Base-by-base conservation (phyloP, 2,888 invertebrate genomes). In the Agrotis exclamationis region DNA sequence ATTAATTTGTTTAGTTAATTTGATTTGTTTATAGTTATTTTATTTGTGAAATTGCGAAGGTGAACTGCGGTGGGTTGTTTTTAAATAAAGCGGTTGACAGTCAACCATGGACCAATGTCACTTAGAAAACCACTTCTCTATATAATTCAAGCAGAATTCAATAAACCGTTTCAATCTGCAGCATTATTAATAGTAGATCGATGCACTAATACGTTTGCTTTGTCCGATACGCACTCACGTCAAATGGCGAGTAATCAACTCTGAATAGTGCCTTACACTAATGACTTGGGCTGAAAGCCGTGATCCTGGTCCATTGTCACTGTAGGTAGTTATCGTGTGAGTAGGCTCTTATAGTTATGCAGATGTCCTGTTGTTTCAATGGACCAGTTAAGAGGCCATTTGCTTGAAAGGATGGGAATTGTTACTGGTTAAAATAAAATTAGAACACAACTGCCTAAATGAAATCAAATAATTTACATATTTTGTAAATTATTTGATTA, bases 191-290 rank as follows among this genome's bases (percentile, higher is more conserved):
- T 89, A 80, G 83, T 74, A 85, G 86, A 89, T 89, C 88, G 87
- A 86, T 88, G 90, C 87, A 86, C 86, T 90, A 92, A 91, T 91
- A 88, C 88, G 86, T 85, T 85, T 86, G 90, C 93, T 91, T 92
- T 91, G 91, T 92, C 85, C 85, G n/a, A 11, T 80, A 82, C 80
- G 85, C 83, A 85, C 85, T 86, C 85, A 79, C 80, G 86, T 86
- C 89, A 89, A 91, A 90, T 88, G 86, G 86, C 86, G 79, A 86
- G 88, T 89, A 89, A 92, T 91, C 88, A 90, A 88, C 82, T 80
- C 87, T 81, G 81, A 82, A 86, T 84, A 84, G 83, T 76, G 75
- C 84, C 85, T 85, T 86, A 79, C 84, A 80, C 87, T 89, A 90
- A 91, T 91, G 87, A 86, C 86, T 83, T 77, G 67, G 74, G 76